Evolutionary conservation across 2,113 vertebrate species (phyloP).

Genomic region (Trogon melanurus): DNA sequence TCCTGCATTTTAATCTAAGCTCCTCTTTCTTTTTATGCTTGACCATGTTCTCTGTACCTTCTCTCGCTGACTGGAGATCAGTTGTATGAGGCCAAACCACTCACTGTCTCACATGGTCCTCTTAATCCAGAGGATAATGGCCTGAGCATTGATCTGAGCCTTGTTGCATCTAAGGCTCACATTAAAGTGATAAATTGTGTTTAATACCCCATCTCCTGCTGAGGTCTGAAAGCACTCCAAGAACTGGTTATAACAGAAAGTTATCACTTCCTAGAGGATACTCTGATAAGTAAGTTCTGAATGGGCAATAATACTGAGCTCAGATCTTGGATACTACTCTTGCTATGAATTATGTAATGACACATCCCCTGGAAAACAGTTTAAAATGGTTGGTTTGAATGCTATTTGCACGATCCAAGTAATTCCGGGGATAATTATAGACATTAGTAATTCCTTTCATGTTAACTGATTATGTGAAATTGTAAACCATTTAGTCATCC

Average conservation of each 20-base stretch:
- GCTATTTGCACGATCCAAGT: background rate
- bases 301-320: conserved; percentile 6
- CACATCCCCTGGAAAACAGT: background rate
- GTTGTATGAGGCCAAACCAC: background rate
- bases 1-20: background rate
- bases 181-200: background rate
- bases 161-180: background rate
- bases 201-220: background rate
- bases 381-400: background rate
- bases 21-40: background rate
- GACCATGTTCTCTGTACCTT: background rate
- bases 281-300: background rate
- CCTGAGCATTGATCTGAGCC: background rate
- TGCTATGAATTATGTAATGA: background rate
- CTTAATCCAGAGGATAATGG: background rate
- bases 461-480: background rate
- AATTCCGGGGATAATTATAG: conserved; percentile 28
- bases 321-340: background rate
- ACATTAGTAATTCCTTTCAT: conserved; percentile 22
- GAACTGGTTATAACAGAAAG: background rate
- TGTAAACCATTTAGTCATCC: conserved; percentile 10
- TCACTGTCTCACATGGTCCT: background rate
- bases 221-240: background rate
- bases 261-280: background rate
- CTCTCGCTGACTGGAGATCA: background rate